Percentiles rank a stretch among this genome's conserved stretches.
Conservation (phyloP, 2,113 vertebrate species). For the Callionymus lyra region DNA sequence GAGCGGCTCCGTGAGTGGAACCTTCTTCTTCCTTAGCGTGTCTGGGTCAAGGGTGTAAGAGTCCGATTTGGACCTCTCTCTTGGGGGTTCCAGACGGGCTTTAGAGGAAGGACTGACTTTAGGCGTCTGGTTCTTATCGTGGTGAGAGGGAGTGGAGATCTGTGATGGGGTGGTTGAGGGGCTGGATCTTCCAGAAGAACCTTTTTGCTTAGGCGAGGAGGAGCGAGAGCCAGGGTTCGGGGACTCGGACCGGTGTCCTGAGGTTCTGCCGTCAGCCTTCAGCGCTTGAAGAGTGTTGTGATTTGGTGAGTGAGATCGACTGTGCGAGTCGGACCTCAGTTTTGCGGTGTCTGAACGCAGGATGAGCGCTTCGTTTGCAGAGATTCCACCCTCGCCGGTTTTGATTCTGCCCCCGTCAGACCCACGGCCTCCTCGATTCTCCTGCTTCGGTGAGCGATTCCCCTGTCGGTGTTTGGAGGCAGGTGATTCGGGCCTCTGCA, state of each 20-base stretch:
- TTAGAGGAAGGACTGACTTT: constrained; percentile 81
- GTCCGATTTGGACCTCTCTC: constrained; percentile 95
- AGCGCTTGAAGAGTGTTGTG: constrained; percentile 95
- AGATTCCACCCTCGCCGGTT: constrained; percentile 71
- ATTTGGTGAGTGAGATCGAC: constrained; percentile 92
- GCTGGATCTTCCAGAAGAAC: constrained; percentile 73
- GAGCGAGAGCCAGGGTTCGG: constrained; percentile 86
- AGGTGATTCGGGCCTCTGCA: constrained; percentile 72
- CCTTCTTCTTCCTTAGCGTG: constrained; percentile 90
- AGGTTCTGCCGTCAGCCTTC: constrained; percentile 81
- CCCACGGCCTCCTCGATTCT: constrained; percentile 75
- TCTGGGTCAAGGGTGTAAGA: constrained; percentile 95
- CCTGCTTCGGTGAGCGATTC: constrained; percentile 78
- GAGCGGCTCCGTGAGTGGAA: constrained; percentile 85
- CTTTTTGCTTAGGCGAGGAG: constrained; percentile 88
- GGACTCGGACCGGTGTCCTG: constrained; percentile 81
- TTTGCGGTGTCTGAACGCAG: constrained; percentile 91
- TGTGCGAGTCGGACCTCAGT: constrained; percentile 90
- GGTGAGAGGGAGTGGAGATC: constrained; percentile 77
- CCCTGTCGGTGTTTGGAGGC: constrained; percentile 82
- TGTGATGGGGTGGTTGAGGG: constrained; percentile 76
- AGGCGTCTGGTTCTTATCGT: constrained; percentile 83
- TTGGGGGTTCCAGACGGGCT: constrained; percentile 85
- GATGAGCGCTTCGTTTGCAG: constrained; percentile 87
- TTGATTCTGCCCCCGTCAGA: constrained; percentile 79